A percentile compares a stretch with the other conserved stretches of the same genome.
phyloP scores from a whole-genome alignment of 2,888 invertebrate genomes.

The Beris morrisii region DNA sequence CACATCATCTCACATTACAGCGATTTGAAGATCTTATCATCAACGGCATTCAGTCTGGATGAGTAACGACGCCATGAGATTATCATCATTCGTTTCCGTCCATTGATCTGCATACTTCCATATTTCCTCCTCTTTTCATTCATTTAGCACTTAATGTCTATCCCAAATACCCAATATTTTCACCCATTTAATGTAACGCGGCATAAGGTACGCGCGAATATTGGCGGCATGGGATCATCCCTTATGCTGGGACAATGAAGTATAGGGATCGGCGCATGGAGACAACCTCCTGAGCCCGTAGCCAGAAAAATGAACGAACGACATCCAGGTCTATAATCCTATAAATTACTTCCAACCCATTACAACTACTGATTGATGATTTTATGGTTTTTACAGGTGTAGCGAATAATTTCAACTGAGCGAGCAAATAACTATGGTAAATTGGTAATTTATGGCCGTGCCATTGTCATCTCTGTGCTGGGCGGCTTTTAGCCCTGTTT shows the following conservation, averaged over 20 bases:
- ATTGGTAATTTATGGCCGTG: conserved; percentile 40
- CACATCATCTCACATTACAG: conserved; percentile 18
- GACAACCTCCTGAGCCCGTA: conserved; percentile 10
- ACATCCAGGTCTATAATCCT: conserved; percentile 39
- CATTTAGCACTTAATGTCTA: conserved; percentile 23
- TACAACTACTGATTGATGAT: conserved; percentile 45
- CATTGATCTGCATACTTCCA: conserved; percentile 32
- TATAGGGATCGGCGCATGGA: not conserved
- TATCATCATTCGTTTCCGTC: conserved; percentile 27
- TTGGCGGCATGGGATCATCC: conserved; percentile 1
- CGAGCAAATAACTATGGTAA: conserved; percentile 40
- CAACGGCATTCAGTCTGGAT: conserved; percentile 22
- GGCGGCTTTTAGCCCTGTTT: conserved; percentile 27
- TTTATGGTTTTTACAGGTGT: conserved; percentile 43
- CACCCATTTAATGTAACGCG: conserved; percentile 12
- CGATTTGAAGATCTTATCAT: conserved; percentile 23
- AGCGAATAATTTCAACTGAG: conserved; percentile 40
- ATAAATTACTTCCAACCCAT: conserved; percentile 46
- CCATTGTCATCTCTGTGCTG: conserved; percentile 36
- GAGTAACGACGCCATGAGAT: conserved; percentile 32
- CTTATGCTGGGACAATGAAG: conserved; percentile 2
- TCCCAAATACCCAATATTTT: conserved; percentile 23
- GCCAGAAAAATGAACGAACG: conserved; percentile 33
- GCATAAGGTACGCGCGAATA: conserved; percentile 16
- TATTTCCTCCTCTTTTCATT: conserved; percentile 18